These are phyloP conservation scores for Pachymerium ferrugineum DNA, from an alignment of 2,888 invertebrate genomes.

Conservation along the genomic window DNA sequence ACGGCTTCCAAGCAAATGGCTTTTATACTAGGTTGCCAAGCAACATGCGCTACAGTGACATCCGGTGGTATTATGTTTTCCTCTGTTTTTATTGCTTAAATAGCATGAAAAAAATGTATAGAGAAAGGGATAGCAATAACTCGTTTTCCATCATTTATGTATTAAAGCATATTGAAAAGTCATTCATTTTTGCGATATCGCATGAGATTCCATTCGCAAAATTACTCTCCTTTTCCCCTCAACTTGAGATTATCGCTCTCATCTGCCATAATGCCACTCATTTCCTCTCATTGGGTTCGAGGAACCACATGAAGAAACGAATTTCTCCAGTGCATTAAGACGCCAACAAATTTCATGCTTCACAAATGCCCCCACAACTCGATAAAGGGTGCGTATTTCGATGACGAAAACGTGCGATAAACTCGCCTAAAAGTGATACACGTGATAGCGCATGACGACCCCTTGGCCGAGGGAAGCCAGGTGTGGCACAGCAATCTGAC, in stretches of 20 bases:
- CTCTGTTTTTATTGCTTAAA: slow-evolving; percentile 8
- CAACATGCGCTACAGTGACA: slow-evolving; percentile 10
- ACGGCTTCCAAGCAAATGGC: slow-evolving; percentile 27
- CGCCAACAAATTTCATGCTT: slow-evolving; percentile 10
- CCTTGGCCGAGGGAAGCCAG: not conserved
- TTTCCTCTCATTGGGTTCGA: slow-evolving; percentile 13
- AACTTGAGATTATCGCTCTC: slow-evolving; percentile 16
- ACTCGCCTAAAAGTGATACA: not conserved
- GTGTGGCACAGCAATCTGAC: not conserved
- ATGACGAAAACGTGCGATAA: not conserved
- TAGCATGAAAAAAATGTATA: not conserved
- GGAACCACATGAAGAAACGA: slow-evolving; percentile 10
- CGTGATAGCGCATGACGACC: not conserved
- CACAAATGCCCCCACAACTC: not conserved
- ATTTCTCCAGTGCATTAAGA: slow-evolving; percentile 22
- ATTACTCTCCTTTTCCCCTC: not conserved
- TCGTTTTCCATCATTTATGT: slow-evolving; percentile 16
- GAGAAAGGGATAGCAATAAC: not conserved
- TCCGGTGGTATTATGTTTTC: slow-evolving; percentile 22
- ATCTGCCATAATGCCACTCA: slow-evolving; percentile 23
- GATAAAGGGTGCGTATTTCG: not conserved
- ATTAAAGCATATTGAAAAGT: not conserved
- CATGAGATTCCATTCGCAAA: not conserved
- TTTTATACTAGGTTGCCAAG: slow-evolving; percentile 10
- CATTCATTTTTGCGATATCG: slow-evolving; percentile 5